Base-by-base conservation (phyloP, 2,888 invertebrate genomes). In the Tiliacea citrago region DNA sequence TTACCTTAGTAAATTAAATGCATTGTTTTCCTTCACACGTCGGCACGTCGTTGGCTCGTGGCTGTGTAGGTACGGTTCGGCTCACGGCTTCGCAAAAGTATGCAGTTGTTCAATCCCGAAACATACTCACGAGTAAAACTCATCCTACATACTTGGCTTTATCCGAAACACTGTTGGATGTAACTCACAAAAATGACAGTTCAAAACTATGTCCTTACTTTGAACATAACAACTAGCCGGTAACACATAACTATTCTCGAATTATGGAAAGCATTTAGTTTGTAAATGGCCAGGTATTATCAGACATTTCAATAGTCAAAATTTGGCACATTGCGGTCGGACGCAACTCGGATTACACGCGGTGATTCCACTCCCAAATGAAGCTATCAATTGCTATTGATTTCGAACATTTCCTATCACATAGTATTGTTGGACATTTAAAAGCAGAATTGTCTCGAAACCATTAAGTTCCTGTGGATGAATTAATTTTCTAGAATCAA, bases 321-420 rank as follows among this genome's bases (percentile, higher is more conserved):
- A 88, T 86, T 83, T 73, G 71, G 73, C 76, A 79, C 68, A 55
- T 55, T 79, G 83, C 57, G 88, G 84, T 83, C 69, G 72, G 62
- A 82, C 76, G 75, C 79, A 67, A 67, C 74, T 60, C 81, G 71
- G 77, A 78, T 83, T 82, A 75, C 78, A 77, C 85, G 77, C 76
- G 80, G 80, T 83, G 78, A 84, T 82, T 81, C 69, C 71, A 65
- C 66, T 68, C 75, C 49, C 47, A 77, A 83, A 89, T 86, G 75
- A 82, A 86, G 80, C 80, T 82, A 86, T 86, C 87, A 77, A 87
- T 79, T 80, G 85, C 79, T 75, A 79, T 81, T 81, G 68, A 77
- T 82, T 83, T 60, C 66, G 58, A 71, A 75, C 62, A 66, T 78
- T 77, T 61, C 18, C 49, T 74, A 73, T 71, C 66, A 68, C 57